phyloP scores from a whole-genome alignment of 1,140 invertebrate genomes.

The Pemphigus obesinymphae region DNA sequence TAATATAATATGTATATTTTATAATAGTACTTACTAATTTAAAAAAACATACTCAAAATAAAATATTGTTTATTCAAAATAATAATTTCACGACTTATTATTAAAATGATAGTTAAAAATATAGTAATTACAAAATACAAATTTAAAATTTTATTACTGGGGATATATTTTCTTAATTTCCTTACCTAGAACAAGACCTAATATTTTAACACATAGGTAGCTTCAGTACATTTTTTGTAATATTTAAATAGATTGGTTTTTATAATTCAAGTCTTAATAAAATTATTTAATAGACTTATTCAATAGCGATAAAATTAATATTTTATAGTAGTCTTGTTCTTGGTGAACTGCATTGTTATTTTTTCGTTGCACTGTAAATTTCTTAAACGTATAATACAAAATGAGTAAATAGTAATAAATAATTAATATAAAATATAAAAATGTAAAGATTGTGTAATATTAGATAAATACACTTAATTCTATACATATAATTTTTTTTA shows the following conservation, averaged over 20 bases:
- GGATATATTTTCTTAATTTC: neutral
- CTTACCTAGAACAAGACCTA: constrained; percentile 26
- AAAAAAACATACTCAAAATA: constrained; percentile 15
- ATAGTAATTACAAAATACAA: constrained; percentile 10
- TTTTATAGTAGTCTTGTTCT: constrained; percentile 11
- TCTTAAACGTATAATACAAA: neutral
- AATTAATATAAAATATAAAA: neutral
- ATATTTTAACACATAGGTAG: neutral
- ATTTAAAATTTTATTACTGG: neutral
- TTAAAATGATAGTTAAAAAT: constrained; percentile 20
- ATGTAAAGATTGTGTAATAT: neutral
- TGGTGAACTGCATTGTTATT: neutral
- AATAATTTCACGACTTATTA: constrained; percentile 22
- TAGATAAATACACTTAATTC: neutral
- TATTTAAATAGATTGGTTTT: constrained; percentile 12
- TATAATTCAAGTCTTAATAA: neutral
- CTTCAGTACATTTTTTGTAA: neutral
- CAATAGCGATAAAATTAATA: neutral
- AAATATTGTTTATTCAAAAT: constrained; percentile 21
- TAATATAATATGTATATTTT: constrained; percentile 10
- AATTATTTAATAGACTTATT: neutral
- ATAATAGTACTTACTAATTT: neutral
- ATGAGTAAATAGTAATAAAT: neutral
- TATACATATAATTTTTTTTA: neutral
- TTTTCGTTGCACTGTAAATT: constrained; percentile 27